Conservation (phyloP, 2,113 vertebrate genomes). For the Sinocyclocheilus maitianheensis region DNA sequence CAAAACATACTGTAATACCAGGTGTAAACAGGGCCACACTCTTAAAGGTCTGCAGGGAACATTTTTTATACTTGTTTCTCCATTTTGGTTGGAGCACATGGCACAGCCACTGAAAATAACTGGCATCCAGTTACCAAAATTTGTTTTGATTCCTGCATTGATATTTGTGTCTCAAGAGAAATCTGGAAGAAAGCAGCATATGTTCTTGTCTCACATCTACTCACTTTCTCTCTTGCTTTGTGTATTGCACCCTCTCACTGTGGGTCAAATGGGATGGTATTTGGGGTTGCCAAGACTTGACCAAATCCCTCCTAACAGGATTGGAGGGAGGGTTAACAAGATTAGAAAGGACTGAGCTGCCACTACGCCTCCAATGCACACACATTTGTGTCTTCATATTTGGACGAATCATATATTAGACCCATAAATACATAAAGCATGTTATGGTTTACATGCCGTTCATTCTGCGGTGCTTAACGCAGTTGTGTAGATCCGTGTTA, state of each 20-base stretch:
- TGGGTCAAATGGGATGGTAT: constrained; percentile 30
- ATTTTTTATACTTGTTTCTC: background rate
- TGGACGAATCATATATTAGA: background rate
- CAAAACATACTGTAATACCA: no score
- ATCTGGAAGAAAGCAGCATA: background rate
- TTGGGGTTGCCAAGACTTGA: constrained; percentile 40
- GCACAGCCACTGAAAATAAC: background rate
- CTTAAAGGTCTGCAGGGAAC: no score
- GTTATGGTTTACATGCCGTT: background rate
- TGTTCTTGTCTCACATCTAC: background rate
- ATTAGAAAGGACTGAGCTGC: constrained; percentile 40
- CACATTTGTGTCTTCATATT: background rate
- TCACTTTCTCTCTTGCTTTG: background rate
- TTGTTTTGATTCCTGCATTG: background rate
- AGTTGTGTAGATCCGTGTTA: background rate
- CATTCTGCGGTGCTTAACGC: background rate
- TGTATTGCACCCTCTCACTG: constrained; percentile 6
- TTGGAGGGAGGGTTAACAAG: constrained; percentile 47
- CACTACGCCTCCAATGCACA: constrained; percentile 11
- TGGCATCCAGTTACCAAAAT: background rate
- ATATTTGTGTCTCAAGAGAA: background rate
- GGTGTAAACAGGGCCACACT: no score
- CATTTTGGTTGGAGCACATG: background rate
- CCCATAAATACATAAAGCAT: background rate
- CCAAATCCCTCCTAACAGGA: constrained; percentile 45